Percentiles rank a stretch among this genome's conserved stretches.
Conservation (phyloP, 64 coral and sea anemone genomes). For the Montipora capricornis region DNA sequence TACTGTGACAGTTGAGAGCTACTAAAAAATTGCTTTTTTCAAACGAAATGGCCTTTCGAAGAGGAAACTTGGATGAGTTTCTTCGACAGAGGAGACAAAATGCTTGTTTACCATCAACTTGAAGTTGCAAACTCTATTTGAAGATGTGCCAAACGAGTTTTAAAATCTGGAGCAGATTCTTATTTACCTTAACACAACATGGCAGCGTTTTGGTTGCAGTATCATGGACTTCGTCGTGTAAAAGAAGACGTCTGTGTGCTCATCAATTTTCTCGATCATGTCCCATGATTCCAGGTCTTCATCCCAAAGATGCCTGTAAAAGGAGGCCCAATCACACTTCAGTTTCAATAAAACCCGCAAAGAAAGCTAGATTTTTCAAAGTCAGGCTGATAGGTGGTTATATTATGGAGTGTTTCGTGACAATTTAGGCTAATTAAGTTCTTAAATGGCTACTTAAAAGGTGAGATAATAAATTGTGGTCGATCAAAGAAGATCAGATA, state of each 20-base stretch:
- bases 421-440: too few species aligned
- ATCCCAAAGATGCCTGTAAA: conserved; percentile 94
- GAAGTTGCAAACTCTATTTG: background rate
- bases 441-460: too few species aligned
- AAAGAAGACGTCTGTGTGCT: conserved; percentile 89
- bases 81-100: background rate
- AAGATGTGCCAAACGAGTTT: background rate
- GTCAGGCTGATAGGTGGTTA: too few species aligned
- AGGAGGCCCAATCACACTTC: background rate
- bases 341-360: background rate
- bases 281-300: conserved; percentile 93
- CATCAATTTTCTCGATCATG: conserved; percentile 83
- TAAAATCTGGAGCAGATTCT: background rate
- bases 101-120: too few species aligned
- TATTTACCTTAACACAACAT: conserved; percentile 87
- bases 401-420: too few species aligned
- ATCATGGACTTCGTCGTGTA: conserved; percentile 93
- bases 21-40: too few species aligned
- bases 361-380: too few species aligned
- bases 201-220: conserved; percentile 90
- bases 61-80: background rate
- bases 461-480: too few species aligned
- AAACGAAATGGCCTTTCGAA: background rate
- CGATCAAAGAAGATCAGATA: too few species aligned
- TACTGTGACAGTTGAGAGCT: too few species aligned